phyloP scores from a whole-genome alignment of 2,113 vertebrate species.

The Indicator indicator region DNA sequence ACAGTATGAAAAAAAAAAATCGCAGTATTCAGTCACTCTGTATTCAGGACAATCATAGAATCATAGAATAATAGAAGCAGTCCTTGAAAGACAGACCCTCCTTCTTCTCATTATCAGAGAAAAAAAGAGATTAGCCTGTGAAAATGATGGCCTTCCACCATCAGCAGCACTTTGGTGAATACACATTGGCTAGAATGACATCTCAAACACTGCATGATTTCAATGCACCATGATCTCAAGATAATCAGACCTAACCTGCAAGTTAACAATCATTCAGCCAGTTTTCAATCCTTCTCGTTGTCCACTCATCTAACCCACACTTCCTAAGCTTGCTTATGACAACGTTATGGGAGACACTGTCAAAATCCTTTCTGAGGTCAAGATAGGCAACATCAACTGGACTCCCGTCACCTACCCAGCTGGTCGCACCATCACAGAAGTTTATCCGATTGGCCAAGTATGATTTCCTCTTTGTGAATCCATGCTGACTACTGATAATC shows the following conservation, averaged over 20 bases:
- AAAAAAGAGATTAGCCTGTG: not conserved
- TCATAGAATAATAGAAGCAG: no score
- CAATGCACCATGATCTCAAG: rapidly evolving
- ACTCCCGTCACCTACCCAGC: no score
- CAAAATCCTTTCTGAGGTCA: no score
- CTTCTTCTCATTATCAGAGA: not conserved
- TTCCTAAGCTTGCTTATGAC: no score
- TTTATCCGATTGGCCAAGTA: no score
- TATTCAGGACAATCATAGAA: not conserved
- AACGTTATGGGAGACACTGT: no score
- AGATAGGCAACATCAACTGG: no score
- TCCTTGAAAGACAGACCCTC: not conserved
- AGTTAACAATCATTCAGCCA: not conserved
- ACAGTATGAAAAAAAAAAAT: not conserved
- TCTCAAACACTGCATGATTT: not conserved
- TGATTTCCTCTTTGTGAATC: no score
- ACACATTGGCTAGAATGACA: not conserved
- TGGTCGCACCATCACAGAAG: no score
- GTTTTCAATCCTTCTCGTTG: no score
- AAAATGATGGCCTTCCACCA: not conserved
- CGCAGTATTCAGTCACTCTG: not conserved
- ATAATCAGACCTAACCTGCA: not conserved
- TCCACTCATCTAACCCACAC: no score
- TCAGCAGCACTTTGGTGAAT: not conserved
- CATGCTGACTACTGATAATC: no score